Conservation (phyloP, 1,140 invertebrate genomes). For the Anastrepha ludens region DNA sequence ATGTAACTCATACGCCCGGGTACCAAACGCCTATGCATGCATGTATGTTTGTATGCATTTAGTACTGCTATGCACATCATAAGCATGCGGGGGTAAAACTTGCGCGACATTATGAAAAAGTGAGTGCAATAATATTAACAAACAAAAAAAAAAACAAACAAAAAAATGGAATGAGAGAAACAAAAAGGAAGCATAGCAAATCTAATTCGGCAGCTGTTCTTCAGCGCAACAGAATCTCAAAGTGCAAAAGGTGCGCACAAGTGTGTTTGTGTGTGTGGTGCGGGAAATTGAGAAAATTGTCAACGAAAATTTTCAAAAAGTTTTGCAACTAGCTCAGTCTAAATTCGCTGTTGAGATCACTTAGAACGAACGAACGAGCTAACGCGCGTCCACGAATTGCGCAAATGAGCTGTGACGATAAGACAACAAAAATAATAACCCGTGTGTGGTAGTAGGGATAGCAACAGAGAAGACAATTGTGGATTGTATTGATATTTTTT, state of each 20-base stretch:
- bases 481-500: neutral
- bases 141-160: neutral
- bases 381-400: neutral
- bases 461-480: neutral
- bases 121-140: neutral
- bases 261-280: neutral
- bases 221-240: neutral
- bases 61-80: neutral
- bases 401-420: neutral
- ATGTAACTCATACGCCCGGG: constrained; percentile 4
- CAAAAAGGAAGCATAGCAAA: neutral
- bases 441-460: neutral
- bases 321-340: constrained; percentile 37
- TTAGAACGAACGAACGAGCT: constrained; percentile 44
- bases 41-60: no score
- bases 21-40: neutral
- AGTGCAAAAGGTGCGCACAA: neutral
- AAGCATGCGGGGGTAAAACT: no score
- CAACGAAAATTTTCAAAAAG: constrained; percentile 36
- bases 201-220: neutral
- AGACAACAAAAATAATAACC: neutral
- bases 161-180: neutral
- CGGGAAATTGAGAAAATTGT: constrained; percentile 24
- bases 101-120: neutral
- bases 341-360: constrained; percentile 44